Base-by-base conservation (phyloP, 2,113 vertebrate genomes). In the Apodemus sylvaticus region DNA sequence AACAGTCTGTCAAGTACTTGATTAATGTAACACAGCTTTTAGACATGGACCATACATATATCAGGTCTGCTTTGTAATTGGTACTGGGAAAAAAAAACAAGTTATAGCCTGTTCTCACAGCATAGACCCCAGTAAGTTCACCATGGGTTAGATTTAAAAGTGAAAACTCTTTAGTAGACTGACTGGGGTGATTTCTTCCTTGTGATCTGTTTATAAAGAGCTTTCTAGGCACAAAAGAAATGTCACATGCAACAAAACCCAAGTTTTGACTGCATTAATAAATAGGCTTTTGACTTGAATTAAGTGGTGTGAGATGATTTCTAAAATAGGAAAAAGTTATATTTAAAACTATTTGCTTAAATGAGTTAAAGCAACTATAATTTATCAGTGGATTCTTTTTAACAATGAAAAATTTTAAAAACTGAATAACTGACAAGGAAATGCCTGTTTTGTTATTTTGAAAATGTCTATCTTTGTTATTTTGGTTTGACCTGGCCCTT, bases 401-500 rank as follows among this genome's bases (percentile, higher is more conserved):
- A 73, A 86, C 60, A 77, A 1, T 85, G 64, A 94, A 90, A 45
- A 82, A 92, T 11, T 81, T 79, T 77, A 29, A 22, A 88, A 58
- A 95, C 42, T 88, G 20, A 93, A 17, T 76, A 89, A 86, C 55
- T 87, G 66, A 95, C 42, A 10, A 79, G 71, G n/a, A 42, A 42
- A 76, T 26, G 73, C 24, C 39, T 62, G 16, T 83, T 58, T 83
- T 83, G 81, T 42, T 85, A 64, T 45, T 85, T 85, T 45, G 42
- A 78, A 94, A 86, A 39, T 86, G 9, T 53, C 53, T 74, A 51
- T 90, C 91, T 89, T 95, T 94, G 16, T 71, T 86, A 86, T 91
- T 87, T 97, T 89, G 66, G 29, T 97, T 85, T 79, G 91, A 96
- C 29, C 66, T 71, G 86, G 26, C 1, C 31, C 83, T 95, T 81